Percentiles rank a stretch among this genome's conserved stretches.
These are phyloP conservation scores for Zosterops japonicus DNA, from an alignment of 2,113 vertebrate species.

Conservation along the genomic window DNA sequence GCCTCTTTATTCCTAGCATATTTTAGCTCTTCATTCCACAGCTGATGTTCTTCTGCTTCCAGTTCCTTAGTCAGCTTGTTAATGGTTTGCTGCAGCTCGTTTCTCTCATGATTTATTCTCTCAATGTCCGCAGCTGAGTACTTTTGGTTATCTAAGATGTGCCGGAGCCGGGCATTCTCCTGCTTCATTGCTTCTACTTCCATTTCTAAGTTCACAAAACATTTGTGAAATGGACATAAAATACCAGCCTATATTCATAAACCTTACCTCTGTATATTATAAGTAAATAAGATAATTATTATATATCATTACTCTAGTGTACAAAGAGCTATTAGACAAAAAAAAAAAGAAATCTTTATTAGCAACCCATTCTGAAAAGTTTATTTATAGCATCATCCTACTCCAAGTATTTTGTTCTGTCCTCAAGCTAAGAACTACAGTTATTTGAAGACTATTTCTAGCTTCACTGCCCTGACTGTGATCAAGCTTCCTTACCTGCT, in stretches of 20 bases:
- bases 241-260: background rate
- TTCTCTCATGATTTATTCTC: conserved; percentile 91
- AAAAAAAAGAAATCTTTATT: background rate
- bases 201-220: conserved; percentile 72
- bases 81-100: conserved; percentile 88
- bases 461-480: background rate
- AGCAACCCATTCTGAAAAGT: background rate
- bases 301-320: background rate
- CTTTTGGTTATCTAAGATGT: conserved; percentile 87
- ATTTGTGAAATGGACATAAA: background rate
- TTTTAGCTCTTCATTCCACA: conserved; percentile 93
- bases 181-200: conserved; percentile 84
- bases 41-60: conserved; percentile 84
- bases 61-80: conserved; percentile 81
- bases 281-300: background rate
- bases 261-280: background rate
- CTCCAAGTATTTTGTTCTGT: background rate
- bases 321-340: background rate
- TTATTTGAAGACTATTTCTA: background rate
- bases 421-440: background rate
- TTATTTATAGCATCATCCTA: background rate
- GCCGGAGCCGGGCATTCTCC: conserved; percentile 82
- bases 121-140: conserved; percentile 91
- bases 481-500: conserved; percentile 73
- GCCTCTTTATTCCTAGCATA: conserved; percentile 88